Percentiles rank a stretch among this genome's conserved stretches.
Evolutionary conservation across 2,113 vertebrate species (phyloP).

Genomic region (Gorsachius goisagi): DNA sequence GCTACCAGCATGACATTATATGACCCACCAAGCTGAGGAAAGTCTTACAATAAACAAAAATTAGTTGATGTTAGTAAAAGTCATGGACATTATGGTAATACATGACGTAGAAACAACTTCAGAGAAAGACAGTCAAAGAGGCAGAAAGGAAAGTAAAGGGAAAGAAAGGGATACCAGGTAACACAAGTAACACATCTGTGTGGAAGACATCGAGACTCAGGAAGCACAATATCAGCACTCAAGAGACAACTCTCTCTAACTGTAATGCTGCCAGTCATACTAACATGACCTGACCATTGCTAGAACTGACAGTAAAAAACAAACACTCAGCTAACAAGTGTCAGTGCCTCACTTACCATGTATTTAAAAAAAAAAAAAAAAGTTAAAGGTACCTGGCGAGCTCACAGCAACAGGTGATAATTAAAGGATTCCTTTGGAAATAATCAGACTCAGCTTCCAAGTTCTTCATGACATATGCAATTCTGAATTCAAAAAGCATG

Average conservation of each 20-base stretch:
- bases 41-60: neutral
- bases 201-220: neutral
- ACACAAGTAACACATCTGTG: neutral
- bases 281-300: neutral
- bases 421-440: neutral
- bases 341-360: neutral
- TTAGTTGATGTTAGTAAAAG: neutral
- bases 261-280: neutral
- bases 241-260: neutral
- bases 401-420: neutral
- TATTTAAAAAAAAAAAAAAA: neutral
- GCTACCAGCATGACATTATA: neutral
- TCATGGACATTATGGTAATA: neutral
- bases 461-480: neutral
- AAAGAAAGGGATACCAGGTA: neutral
- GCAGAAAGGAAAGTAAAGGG: neutral
- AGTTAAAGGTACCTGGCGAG: neutral
- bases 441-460: neutral
- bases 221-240: neutral
- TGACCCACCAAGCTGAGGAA: neutral
- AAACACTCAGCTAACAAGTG: neutral
- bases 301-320: neutral
- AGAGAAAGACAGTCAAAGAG: neutral
- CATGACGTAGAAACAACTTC: neutral
- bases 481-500: neutral